phyloP scores from a whole-genome alignment of 2,113 vertebrate genomes.

The Nettapus auritus region DNA sequence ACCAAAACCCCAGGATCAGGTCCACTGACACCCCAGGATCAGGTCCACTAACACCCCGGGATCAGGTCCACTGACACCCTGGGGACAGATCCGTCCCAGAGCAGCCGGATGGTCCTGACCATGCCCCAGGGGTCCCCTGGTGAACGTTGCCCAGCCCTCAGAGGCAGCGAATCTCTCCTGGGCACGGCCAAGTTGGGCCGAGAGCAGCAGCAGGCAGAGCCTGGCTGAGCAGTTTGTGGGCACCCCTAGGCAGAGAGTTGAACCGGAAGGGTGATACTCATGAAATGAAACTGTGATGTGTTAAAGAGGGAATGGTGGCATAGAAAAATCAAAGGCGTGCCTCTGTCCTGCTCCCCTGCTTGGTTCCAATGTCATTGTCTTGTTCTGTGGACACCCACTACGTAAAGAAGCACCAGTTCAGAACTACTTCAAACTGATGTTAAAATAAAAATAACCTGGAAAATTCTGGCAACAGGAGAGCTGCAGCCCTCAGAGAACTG shows the following conservation, averaged over 20 bases:
- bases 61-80: too few species aligned
- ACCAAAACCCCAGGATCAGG: too few species aligned
- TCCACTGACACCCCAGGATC: background rate
- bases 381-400: background rate
- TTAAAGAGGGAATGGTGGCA: background rate
- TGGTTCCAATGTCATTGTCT: fast-evolving
- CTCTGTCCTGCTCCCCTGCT: fast-evolving
- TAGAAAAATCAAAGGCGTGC: background rate
- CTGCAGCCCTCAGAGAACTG: fast-evolving
- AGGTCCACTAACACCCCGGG: too few species aligned
- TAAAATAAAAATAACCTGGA: background rate
- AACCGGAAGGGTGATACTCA: background rate
- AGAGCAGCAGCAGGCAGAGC: too few species aligned
- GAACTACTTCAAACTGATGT: background rate
- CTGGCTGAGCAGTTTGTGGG: background rate
- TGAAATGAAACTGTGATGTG: background rate
- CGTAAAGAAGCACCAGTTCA: background rate
- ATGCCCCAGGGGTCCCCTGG: fast-evolving
- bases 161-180: background rate
- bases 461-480: fast-evolving
- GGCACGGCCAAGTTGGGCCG: background rate
- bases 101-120: background rate
- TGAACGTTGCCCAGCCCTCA: fast-evolving
- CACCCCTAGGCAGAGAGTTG: fast-evolving
- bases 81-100: background rate